phyloP scores from a whole-genome alignment of 2,797 vertebrate genomes.

The Sebastes ruberrimus region DNA sequence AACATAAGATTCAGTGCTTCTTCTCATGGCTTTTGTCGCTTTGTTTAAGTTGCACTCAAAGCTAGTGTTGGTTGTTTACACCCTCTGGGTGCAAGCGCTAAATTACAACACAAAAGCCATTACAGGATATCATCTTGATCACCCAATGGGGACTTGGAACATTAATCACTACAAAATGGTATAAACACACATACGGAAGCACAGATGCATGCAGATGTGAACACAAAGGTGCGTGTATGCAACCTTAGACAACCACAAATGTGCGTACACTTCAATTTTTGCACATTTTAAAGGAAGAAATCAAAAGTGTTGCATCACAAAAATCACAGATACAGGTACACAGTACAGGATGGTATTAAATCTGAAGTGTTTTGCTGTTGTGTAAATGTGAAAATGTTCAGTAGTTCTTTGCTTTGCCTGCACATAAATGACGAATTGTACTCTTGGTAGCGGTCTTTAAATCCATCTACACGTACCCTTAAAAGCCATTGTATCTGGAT shows the following conservation, averaged over 20 bases:
- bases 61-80: constrained; percentile 31
- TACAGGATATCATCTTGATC: constrained; percentile 53
- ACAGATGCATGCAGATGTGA: not conserved
- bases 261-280: not conserved
- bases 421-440: constrained; percentile 62
- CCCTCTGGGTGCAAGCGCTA: constrained; percentile 19
- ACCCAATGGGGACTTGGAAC: constrained; percentile 31
- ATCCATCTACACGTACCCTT: constrained; percentile 20
- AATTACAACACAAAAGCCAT: constrained; percentile 54
- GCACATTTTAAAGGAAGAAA: not conserved
- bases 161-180: constrained; percentile 52
- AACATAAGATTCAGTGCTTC: not conserved
- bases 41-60: constrained; percentile 3
- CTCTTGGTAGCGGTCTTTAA: constrained; percentile 28
- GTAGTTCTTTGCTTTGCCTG: constrained; percentile 3
- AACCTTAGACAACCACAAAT: not conserved
- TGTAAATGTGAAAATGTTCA: constrained; percentile 6
- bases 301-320: not conserved
- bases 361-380: not conserved
- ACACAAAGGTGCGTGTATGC: not conserved
- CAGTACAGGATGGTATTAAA: not conserved
- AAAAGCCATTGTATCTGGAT: constrained; percentile 50
- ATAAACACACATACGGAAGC: not conserved
- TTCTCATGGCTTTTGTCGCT: not conserved
- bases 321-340: not conserved